Evolutionary conservation across 2,113 vertebrate species (phyloP), one percentile per base, ranked within the genome.

Genomic region (Todiramphus chloris): DNA sequence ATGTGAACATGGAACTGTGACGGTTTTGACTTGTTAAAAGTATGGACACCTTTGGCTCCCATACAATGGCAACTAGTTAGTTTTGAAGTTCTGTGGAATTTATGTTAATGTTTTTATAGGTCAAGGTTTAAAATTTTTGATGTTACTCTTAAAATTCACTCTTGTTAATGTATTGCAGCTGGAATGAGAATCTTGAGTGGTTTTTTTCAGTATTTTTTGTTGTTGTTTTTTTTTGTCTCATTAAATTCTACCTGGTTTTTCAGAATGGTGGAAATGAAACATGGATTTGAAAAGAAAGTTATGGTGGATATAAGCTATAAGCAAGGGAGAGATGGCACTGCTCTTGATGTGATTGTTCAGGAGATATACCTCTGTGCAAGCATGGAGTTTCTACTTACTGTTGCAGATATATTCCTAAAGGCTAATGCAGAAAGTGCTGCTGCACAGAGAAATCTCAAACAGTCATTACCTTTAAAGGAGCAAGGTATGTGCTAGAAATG

Each of bases 291-390:
- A 94, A 98, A 98, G 90, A 99, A 98, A 88, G 98, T 98, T 84
- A 99, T 99, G 99, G 95, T 99, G 97, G 99, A 99, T 93, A 96
- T 99, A 94, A 98, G 94, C 77, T 99, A 99, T 74, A 98, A 97
- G 25, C 98, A 97, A 84, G 97, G 98, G n/a, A 98, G 98, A 95
- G 99, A 99, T 35, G 98, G 98, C 78, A 98, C 96, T 58, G 43
- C 94, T 92, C 91, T 99, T 89, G 98, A 99, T 64, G 97, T 98
- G 37, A 64, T 99, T 96, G 97, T 99, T 83, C 99, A 99, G 97
- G 99, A 99, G 91, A 97, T 98, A 63, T 99, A 99, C 89, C 97
- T 99, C 70, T 99, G 99, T 96, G 99, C 99, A 88, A 99, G 99
- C 97, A 98, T 99, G 98, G 99, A 99, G 96, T 99, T 99, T 97